Percentiles rank a stretch among this genome's conserved stretches.
These are phyloP conservation scores for Drosophila santomea DNA, from an alignment of 1,140 invertebrate genomes.

Conservation along the genomic window DNA sequence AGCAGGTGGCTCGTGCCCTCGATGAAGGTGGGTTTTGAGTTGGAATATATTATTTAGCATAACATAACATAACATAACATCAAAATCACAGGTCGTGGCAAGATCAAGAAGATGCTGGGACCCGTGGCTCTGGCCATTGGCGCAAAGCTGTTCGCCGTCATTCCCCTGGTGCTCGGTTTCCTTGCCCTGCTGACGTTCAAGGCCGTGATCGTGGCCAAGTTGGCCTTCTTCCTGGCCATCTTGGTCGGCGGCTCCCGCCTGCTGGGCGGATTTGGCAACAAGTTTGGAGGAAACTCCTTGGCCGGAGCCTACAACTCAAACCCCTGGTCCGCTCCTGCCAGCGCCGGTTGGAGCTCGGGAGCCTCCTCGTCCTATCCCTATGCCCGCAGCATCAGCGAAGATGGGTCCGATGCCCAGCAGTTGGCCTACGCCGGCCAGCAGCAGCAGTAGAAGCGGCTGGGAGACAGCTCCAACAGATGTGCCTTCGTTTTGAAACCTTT, in stretches of 20 bases:
- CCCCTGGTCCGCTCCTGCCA: slow-evolving; percentile 71
- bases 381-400: slow-evolving; percentile 85
- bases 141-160: slow-evolving; percentile 89
- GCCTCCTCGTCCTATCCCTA: slow-evolving; percentile 86
- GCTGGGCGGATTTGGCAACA: slow-evolving; percentile 85
- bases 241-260: slow-evolving; percentile 89
- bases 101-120: slow-evolving; percentile 89
- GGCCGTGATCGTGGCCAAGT: slow-evolving; percentile 90
- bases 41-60: background rate
- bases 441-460: slow-evolving; percentile 43
- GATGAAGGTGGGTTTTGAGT: slow-evolving; percentile 86
- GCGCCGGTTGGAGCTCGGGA: slow-evolving; percentile 84
- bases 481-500: slow-evolving; percentile 70
- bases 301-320: slow-evolving; percentile 77
- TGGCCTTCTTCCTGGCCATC: slow-evolving; percentile 89
- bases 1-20: slow-evolving; percentile 86
- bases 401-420: slow-evolving; percentile 86
- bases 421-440: slow-evolving; percentile 64
- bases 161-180: slow-evolving; percentile 89
- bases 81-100: slow-evolving; percentile 87
- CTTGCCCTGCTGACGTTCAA: slow-evolving; percentile 90
- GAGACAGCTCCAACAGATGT: slow-evolving; percentile 48
- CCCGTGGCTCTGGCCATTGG: slow-evolving; percentile 88
- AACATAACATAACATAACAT: background rate
- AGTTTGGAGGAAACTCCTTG: slow-evolving; percentile 64